A percentile compares a stretch with the other conserved stretches of the same genome.
phyloP scores from a whole-genome alignment of 2,797 vertebrate genomes.

The Coregonus sp. region DNA sequence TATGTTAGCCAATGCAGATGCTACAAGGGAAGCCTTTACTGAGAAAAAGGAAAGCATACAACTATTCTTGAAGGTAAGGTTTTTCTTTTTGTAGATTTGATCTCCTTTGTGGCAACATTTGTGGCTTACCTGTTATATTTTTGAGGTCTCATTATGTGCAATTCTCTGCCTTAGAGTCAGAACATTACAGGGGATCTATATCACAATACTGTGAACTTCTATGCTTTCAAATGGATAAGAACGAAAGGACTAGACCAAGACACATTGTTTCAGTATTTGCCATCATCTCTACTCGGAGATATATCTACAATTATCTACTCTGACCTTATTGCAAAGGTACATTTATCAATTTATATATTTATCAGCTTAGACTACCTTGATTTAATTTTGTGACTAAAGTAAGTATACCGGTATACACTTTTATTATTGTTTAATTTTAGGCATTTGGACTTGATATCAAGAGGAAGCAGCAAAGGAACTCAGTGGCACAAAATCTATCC shows the following conservation, averaged over 20 bases:
- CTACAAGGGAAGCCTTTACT: conserved; percentile 27
- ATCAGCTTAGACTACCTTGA: neutral
- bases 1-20: conserved; percentile 34
- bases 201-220: conserved; percentile 21
- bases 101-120: neutral
- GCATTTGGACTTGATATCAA: conserved; percentile 38
- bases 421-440: conserved; percentile 9
- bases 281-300: conserved; percentile 41
- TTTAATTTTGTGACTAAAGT: neutral
- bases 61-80: conserved; percentile 40
- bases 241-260: conserved; percentile 40
- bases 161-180: conserved; percentile 23
- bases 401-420: neutral
- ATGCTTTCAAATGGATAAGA: conserved; percentile 33
- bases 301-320: conserved; percentile 41
- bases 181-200: conserved; percentile 27
- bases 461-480: neutral
- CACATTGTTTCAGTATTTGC: conserved; percentile 32
- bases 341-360: neutral
- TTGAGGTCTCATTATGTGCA: neutral
- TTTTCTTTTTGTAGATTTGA: neutral
- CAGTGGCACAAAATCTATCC: conserved; percentile 8
- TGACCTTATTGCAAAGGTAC: conserved; percentile 38
- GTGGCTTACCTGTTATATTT: neutral
- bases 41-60: conserved; percentile 26